Base-by-base conservation (phyloP, 92 coral and sea anemone genomes). In the Micromussa lordhowensis region DNA sequence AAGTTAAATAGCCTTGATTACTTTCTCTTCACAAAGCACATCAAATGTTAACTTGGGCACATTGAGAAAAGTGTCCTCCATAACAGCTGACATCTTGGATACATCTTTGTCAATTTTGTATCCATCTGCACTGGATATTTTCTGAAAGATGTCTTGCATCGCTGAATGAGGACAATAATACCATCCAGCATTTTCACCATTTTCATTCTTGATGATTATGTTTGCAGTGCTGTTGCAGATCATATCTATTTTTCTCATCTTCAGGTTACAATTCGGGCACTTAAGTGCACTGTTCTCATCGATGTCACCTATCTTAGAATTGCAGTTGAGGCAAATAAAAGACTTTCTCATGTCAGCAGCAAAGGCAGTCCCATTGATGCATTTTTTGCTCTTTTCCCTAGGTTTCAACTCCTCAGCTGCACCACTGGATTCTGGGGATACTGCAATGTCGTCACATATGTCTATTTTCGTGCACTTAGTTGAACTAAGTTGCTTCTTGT, bases 401-500 rank as follows among this genome's bases (percentile, higher is more conserved):
- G 90, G 78, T 58, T 63, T n/a, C 16, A 87, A 48, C n/a, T 48
- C 75, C 32, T 78, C 83, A 85, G 78, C 75, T 15, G 77, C 59
- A 61, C 66, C 57, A 87, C 61, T 78, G 58, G 70, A 53, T 77
- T 80, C 77, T 22, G 5, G 15, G 15, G 69, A 68, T 15, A 64
- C 66, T 18, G 61, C 71, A 38, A 51, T 28, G 29, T 87, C 79
- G 21, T 63, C 68, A 72, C 77, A 53, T 44, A 15, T 58, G 58
- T 53, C 48, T 49, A 85, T 79, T 44, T 34, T 66, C 32, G 78
- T 75, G 59, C 69, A 32, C 85, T 30, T 66, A 35, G 48, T 90
- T 38, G 89, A 77, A 48, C 32, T 90, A 29, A 90, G 89, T 34
- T 85, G 80, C 79, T 84, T 90, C 40, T 63, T 71, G 80, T 79